phyloP scores from a whole-genome alignment of 2,113 vertebrate genomes.

The Anguilla rostrata region DNA sequence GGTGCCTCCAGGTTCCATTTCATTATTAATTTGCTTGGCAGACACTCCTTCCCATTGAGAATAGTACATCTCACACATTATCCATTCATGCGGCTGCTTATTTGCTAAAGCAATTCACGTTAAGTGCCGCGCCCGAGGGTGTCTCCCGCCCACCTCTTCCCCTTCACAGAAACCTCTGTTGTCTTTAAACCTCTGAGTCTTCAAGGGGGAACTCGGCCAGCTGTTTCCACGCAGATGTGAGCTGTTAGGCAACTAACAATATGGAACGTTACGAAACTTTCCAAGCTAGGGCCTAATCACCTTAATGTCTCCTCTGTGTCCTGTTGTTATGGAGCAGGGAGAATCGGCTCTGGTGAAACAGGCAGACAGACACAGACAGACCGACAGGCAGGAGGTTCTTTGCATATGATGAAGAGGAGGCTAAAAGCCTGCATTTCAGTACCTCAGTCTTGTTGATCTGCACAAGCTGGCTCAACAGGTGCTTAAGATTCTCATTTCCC shows the following conservation, averaged over 20 bases:
- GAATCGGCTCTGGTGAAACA: background rate
- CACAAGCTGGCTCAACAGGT: background rate
- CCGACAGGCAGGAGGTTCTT: background rate
- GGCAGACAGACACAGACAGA: background rate
- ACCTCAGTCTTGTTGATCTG: background rate
- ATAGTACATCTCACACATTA: background rate
- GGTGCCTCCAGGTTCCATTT: background rate
- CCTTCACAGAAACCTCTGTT: background rate
- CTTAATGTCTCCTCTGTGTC: background rate
- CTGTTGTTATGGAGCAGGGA: background rate
- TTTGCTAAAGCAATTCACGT: background rate
- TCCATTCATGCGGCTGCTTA: background rate
- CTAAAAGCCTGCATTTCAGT: background rate
- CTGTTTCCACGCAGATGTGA: background rate
- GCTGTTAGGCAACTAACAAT: slow-evolving; percentile 3
- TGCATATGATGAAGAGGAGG: background rate
- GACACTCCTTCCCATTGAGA: background rate
- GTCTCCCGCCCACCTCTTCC: background rate
- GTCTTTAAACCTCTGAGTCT: background rate
- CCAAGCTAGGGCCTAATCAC: background rate
- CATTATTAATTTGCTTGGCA: background rate
- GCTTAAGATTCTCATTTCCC: background rate
- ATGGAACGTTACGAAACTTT: background rate
- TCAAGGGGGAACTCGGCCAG: background rate
- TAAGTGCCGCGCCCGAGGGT: background rate